These are phyloP conservation scores for Yponomeuta cagnagella DNA, from an alignment of 2,888 invertebrate species.

Conservation along the genomic window DNA sequence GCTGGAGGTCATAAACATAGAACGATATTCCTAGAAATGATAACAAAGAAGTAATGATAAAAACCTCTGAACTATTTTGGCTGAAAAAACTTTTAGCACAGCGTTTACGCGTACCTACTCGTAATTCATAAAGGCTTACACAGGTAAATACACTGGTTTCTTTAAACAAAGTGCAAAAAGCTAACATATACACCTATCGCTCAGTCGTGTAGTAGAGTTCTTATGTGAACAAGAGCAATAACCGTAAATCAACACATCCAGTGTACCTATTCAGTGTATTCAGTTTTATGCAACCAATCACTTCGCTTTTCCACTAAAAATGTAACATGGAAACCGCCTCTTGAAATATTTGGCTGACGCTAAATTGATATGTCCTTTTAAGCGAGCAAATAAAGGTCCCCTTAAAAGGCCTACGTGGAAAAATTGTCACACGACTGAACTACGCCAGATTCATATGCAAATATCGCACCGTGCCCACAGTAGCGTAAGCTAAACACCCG, in stretches of 20 bases:
- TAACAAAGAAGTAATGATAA: too few species aligned
- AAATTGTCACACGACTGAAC: slow-evolving; percentile 1
- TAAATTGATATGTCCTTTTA: background rate
- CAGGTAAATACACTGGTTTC: background rate
- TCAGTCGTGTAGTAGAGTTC: background rate
- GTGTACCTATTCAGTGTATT: background rate
- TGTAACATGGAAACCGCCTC: background rate
- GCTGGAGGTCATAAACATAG: too few species aligned
- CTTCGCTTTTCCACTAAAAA: background rate
- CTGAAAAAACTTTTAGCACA: too few species aligned
- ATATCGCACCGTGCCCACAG: slow-evolving; percentile 31
- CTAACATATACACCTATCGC: background rate
- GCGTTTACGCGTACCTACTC: too few species aligned
- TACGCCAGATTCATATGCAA: slow-evolving; percentile 55
- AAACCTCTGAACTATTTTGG: too few species aligned
- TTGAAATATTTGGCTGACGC: background rate
- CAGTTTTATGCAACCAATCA: background rate
- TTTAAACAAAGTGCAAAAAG: background rate
- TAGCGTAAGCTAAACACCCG: background rate
- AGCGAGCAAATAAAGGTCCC: background rate
- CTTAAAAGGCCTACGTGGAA: background rate
- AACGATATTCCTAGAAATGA: too few species aligned
- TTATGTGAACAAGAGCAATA: background rate
- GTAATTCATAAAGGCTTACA: background rate
- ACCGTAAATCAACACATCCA: background rate